phyloP scores from a whole-genome alignment of 2,888 invertebrate species.

The Chloromyia formosa region DNA sequence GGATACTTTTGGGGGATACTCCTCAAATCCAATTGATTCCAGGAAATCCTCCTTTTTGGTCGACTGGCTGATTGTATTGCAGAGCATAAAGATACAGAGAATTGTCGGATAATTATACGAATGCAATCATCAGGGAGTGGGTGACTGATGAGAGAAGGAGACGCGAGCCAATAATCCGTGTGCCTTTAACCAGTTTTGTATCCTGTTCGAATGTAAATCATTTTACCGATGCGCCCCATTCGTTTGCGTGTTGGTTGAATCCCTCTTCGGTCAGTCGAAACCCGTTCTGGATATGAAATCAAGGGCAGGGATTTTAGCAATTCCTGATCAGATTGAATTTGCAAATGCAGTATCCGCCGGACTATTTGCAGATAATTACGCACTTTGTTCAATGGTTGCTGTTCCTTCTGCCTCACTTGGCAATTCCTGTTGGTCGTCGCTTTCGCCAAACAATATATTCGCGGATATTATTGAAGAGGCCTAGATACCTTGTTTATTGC shows the following conservation, averaged over 20 bases:
- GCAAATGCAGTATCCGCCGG: conserved; percentile 37
- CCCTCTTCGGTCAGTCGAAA: neutral
- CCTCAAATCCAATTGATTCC: no score
- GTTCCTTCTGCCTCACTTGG: neutral
- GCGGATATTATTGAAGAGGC: neutral
- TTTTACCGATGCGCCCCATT: conserved; percentile 12
- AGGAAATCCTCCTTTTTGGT: neutral
- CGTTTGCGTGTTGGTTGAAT: neutral
- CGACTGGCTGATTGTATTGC: no score
- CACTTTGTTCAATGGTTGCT: conserved; percentile 31
- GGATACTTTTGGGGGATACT: neutral
- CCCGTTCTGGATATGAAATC: neutral
- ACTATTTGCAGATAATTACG: conserved; percentile 40
- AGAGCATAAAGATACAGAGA: no score
- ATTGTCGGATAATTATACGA: conserved; percentile 4
- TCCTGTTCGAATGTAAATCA: conserved; percentile 22
- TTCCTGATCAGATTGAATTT: conserved; percentile 37
- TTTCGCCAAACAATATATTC: neutral
- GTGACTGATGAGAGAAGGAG: neutral
- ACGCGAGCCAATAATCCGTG: neutral
- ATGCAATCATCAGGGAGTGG: conserved; percentile 5
- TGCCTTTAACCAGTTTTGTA: neutral
- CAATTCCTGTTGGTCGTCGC: neutral
- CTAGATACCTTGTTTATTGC: neutral
- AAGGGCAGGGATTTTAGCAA: neutral